Conservation (phyloP, 2,113 vertebrate species). For the Ranitomeya variabilis region DNA sequence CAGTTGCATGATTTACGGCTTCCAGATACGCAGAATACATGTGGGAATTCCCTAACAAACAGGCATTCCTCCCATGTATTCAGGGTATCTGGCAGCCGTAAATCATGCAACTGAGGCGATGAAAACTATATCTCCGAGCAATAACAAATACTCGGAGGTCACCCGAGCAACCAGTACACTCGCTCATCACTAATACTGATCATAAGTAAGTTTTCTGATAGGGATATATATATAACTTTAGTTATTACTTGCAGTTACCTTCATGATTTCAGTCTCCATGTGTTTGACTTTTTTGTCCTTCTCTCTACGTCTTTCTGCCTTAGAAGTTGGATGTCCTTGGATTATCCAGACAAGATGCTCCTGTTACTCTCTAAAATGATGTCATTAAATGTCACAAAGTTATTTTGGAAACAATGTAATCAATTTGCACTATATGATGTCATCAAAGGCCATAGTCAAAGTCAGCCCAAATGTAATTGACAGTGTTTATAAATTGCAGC, state of each 20-base stretch:
- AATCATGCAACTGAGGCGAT: no score
- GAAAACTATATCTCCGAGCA: no score
- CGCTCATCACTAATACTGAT: no score
- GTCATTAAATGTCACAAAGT: conserved; percentile 10
- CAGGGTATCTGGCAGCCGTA: no score
- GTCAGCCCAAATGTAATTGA: neutral
- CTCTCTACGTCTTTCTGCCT: neutral
- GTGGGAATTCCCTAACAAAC: no score
- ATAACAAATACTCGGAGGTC: no score
- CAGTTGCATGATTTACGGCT: neutral
- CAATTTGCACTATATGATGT: neutral
- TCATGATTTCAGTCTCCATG: neutral
- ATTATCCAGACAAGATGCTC: neutral
- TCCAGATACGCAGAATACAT: no score
- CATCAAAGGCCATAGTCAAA: neutral
- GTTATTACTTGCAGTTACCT: neutral
- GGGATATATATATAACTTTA: neutral
- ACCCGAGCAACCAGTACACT: no score
- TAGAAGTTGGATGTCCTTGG: neutral
- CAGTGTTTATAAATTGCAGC: neutral
- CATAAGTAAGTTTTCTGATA: neutral
- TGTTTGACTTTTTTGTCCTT: conserved; percentile 11
- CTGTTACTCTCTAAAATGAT: neutral
- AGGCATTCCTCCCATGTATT: no score
- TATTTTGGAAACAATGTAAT: neutral